Conservation (phyloP, 2,797 vertebrate genomes). For the Cynodonichthys magdalenae region DNA sequence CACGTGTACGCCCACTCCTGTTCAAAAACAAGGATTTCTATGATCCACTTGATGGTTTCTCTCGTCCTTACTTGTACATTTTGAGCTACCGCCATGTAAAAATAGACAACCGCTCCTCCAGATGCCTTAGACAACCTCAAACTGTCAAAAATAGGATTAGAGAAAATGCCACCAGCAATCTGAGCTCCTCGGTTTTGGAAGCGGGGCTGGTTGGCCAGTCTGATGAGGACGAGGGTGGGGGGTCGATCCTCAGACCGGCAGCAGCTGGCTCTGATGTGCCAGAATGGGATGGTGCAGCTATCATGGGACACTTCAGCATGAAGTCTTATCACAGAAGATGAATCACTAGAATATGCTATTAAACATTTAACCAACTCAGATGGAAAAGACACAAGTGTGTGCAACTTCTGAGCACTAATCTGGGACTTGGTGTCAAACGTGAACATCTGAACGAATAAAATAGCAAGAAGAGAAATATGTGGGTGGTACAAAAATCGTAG, state of each 20-base stretch:
- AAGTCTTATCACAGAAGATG: constrained; percentile 20
- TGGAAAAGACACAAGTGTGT: constrained; percentile 23
- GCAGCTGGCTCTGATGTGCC: constrained; percentile 53
- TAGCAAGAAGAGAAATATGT: no score
- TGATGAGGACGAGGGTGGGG: neutral
- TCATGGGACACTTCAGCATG: constrained; percentile 18
- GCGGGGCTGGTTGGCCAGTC: constrained; percentile 15
- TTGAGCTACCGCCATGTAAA: constrained; percentile 40
- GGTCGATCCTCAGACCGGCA: constrained; percentile 1
- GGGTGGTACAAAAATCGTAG: no score
- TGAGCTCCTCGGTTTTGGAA: constrained; percentile 37
- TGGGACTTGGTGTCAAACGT: constrained; percentile 22
- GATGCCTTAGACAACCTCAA: constrained; percentile 62
- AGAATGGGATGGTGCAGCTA: constrained; percentile 34
- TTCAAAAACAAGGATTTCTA: constrained; percentile 1
- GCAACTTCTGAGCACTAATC: constrained; percentile 4
- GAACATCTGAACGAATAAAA: neutral
- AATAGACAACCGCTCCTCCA: constrained; percentile 47
- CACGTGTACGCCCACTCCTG: neutral
- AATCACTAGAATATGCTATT: constrained; percentile 39
- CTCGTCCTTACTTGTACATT: constrained; percentile 32
- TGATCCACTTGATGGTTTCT: constrained; percentile 24
- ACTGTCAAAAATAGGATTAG: constrained; percentile 61
- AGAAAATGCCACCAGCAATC: constrained; percentile 13
- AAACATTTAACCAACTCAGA: constrained; percentile 60